Evolutionary conservation across 2,888 invertebrate genomes (phyloP).

Genomic region (Rhogogaster chlorosoma): DNA sequence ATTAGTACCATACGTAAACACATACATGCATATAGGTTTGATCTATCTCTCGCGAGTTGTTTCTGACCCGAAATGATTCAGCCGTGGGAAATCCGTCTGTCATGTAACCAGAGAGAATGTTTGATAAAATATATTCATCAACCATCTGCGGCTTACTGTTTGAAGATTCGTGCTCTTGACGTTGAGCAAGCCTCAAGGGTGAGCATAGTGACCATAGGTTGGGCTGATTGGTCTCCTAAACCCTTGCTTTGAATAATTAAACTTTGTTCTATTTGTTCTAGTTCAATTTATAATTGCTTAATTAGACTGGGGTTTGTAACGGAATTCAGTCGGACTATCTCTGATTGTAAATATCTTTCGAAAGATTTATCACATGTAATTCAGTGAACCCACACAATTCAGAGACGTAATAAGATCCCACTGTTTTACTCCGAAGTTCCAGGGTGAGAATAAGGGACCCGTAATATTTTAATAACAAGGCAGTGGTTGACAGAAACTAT

Average conservation of each 20-base stretch:
- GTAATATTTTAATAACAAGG: slow-evolving; percentile 41
- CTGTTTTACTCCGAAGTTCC: neutral
- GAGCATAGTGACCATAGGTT: neutral
- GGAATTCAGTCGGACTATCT: neutral
- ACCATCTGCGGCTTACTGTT: neutral
- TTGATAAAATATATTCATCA: slow-evolving; percentile 15
- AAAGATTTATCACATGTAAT: neutral
- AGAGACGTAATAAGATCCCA: slow-evolving; percentile 8
- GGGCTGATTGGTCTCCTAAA: slow-evolving; percentile 42
- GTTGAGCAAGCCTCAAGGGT: slow-evolving; percentile 17
- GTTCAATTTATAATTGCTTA: slow-evolving; percentile 21
- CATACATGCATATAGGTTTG: neutral
- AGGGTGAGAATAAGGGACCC: neutral
- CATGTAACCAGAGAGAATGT: neutral
- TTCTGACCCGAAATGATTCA: neutral
- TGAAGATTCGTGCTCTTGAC: slow-evolving; percentile 21
- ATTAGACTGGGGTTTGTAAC: neutral
- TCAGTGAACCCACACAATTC: neutral
- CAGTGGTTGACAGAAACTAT: slow-evolving; percentile 35
- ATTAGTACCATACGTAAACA: neutral
- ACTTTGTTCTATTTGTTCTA: slow-evolving; percentile 21
- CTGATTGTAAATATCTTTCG: neutral
- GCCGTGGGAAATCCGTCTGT: neutral
- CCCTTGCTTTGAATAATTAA: slow-evolving; percentile 36
- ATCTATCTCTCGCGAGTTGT: neutral